Base-by-base conservation (phyloP, 2,888 invertebrate species). In the Serripes groenlandicus region DNA sequence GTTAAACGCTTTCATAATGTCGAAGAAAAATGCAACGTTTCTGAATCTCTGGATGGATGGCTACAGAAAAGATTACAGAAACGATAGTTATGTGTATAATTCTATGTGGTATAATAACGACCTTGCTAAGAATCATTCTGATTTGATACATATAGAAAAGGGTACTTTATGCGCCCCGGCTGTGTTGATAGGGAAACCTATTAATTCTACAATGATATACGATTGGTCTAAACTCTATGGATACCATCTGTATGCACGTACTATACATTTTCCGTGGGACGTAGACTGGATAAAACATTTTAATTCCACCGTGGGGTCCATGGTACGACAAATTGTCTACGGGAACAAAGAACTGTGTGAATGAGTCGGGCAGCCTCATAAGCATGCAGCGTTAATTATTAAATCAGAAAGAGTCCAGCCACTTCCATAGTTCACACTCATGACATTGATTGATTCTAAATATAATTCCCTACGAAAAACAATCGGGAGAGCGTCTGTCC, bases 291-390 rank as follows among this genome's bases (percentile, higher is more conserved):
- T 76, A 32, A 37, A 49, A 37, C 28, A 42, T 32, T 70, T 76
- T 69, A 76, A 76, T 18, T 52, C 70, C 0, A 76, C 70, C 1
- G 32, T 70, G 32, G 76, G 76, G 15, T 69, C 76, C 9, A 70
- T 70, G 11, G 28, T 42, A n/a, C 69, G 70, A 2, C 70, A 76
- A 37, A 34, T 76, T 34, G 37, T 49, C 15, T 76, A 60, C 34
- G 76, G 76, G 15, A 76, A 76, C 42, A 76, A 76, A 42, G 76
- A 76, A 49, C 60, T 76, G 3, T 76, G 76, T 69, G 42, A 54
- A 9, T 72, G 28, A 37, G 2, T 21, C 7, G 18, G 49, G 15
- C 15, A 21, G 7, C 49, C 49, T 21, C 21, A 49, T 49, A 1
- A 49, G 21, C 7, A 11, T 15, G 42, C n/a, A n/a, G n/a, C n/a